Evolutionary conservation across 2,113 vertebrate genomes (phyloP).

Genomic region (Perca flavescens): DNA sequence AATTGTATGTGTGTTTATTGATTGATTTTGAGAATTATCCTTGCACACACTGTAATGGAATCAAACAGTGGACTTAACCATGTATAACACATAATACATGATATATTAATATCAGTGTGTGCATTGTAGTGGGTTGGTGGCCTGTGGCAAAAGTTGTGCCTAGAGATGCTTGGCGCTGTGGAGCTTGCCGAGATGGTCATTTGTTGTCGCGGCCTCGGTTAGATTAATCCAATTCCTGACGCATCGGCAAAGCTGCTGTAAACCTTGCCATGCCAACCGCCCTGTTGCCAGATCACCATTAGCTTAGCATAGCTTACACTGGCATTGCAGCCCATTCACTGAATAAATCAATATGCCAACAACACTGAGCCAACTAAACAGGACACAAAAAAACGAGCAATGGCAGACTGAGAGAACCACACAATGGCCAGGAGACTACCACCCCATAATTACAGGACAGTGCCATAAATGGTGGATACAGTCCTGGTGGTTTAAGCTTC

Average conservation of each 20-base stretch:
- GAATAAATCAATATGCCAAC: conserved; percentile 19
- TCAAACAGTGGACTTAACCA: background rate
- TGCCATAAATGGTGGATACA: conserved; percentile 8
- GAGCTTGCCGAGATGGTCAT: conserved; percentile 66
- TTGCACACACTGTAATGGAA: background rate
- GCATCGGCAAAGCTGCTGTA: conserved; percentile 52
- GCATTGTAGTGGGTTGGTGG: conserved; percentile 6
- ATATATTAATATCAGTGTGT: conserved; percentile 27
- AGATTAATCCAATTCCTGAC: conserved; percentile 60
- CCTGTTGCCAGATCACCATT: conserved; percentile 50
- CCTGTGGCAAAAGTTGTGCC: conserved; percentile 31
- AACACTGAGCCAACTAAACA: conserved; percentile 36
- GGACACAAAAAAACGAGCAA: conserved; percentile 30
- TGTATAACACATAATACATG: conserved; percentile 9
- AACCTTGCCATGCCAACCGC: conserved; percentile 43
- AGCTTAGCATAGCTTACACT: conserved; percentile 44
- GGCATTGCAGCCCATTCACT: conserved; percentile 34
- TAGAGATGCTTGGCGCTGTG: conserved; percentile 30
- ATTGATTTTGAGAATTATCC: background rate
- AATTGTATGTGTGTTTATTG: background rate
- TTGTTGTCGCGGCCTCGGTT: conserved; percentile 52
- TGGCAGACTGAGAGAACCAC: conserved; percentile 25
- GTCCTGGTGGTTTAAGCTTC: conserved; percentile 12
- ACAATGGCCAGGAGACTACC: conserved; percentile 19
- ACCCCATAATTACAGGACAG: background rate